Base-by-base conservation (phyloP, 2,113 vertebrate genomes). In the Hippocampus zosterae region DNA sequence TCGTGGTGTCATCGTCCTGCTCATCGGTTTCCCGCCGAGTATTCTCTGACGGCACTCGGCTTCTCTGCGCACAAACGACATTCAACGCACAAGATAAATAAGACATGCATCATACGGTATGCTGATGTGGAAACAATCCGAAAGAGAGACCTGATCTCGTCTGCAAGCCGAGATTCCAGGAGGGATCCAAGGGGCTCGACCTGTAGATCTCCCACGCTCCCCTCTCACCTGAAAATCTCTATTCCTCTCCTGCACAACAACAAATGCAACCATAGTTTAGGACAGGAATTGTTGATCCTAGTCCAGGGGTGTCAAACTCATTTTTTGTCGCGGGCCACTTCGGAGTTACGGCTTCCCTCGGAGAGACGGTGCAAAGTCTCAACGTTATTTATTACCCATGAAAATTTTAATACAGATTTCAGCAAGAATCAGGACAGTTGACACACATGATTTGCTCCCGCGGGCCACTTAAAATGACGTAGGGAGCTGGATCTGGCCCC, bases 141-240 rank as follows among this genome's bases (percentile, higher is more conserved):
- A 57, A 57, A 25, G 1, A 13, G 10, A 75, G 25, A 65, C 68
- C 56, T 65, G 70, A 48, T 92, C 78, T 29, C 91, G 90, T 68
- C 92, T 86, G 57, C 85, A 19, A 59, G 94, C 90, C 50, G 87
- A 81, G 79, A 90, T 95, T 85, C 96, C 96, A 3, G 96, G 95
- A 70, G 96, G 96, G 27, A 96, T 85, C 96, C 96, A 98, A 27
- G 96, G 96, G 68, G 89, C 90, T 72, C 92, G 93, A 33, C 89
- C 85, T 89, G 93, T 95, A 33, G 93, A 44, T 56, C 68, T 91
- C 69, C 88, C 80, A 2, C 78, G 86, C 16, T 93, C 90, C 53
- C 79, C 85, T 88, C 90, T 94, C 75, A 78, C 73, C 80, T 89
- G 93, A 40, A 85, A 79, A 57, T 91, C 83, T 33, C 72, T 75